Evolutionary conservation across 92 coral and sea anemone genomes (phyloP), one percentile per base, ranked within the genome.

Genomic region (Phenganax marumi): DNA sequence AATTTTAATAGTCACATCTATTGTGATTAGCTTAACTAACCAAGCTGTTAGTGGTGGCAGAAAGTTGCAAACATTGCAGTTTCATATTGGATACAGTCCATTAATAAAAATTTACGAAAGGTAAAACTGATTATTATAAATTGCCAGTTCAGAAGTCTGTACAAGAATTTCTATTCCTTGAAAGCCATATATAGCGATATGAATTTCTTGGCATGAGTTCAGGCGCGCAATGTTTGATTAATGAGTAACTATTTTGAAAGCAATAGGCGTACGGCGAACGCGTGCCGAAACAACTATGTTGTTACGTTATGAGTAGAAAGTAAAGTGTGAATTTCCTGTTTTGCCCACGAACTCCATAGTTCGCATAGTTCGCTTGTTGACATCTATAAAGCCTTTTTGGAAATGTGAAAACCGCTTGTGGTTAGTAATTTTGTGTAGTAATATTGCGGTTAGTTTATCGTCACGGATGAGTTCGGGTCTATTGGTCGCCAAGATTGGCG

Each of bases 191-290:
- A 33, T 33, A 66, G 50, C 5, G 17, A 25, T 66, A 10, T 62
- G 25, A 62, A 66, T 10, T 25, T 8, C 24, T 66, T 66, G 72
- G 72, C 72, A 25, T 25, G 2, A 7, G 50, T 66, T 25, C 72
- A 66, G 33, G 49, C 72, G 72, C 72, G 72, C 48, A 66, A 25
- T 66, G 48, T 49, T 66, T 66, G 26, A 19, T 53, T 52, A 52
- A 74, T 39, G 49, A 56, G 48, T 50, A 76, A 76, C 52, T 54
- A 76, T 25, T 76, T 56, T 68, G 81, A 54, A 76, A 76, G 81
- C 68, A 76, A 76, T 72, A 48, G 55, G 77, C 77, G 77, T 72
- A 72, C 39, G 77, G 77, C 50, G 77, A 53, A 72, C 77, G 77
- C 77, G 77, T 52, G 77, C 58, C 56, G 77, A n/a, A 72, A 49